Evolutionary conservation across 2,113 vertebrate genomes (phyloP), one percentile per base, ranked within the genome.

Genomic region (Alces alces): DNA sequence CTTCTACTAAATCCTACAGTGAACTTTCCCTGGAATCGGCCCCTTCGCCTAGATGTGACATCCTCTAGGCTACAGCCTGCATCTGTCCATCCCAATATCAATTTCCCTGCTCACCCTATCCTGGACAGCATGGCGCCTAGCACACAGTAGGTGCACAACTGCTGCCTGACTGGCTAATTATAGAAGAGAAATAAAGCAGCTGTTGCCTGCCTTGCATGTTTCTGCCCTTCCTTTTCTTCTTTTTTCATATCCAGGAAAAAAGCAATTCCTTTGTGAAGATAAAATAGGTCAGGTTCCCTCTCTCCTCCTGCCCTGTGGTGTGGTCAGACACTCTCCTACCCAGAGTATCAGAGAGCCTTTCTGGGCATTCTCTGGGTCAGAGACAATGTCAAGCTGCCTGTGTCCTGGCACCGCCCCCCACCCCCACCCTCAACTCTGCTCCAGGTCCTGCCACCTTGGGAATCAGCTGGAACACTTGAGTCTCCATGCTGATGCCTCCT

Each of bases 251-350:
- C 47, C 92, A 95, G 76, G 89, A 93, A 88, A 88, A 95, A 94
- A 91, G 55, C 54, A 78, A 54, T 70, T 95, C 82, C 87, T 86
- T 64, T 80, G 92, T 96, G 82, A 91, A 91, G 94, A 95, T 73
- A 96, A 98, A 98, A 89, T 97, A 96, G 97, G 97, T 97, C 98
- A 98, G 50, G 52, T 55, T 91, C 60, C 97, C 47, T 96, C 79
- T 60, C 80, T 93, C 85, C 23, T 76, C 87, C 45, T 61, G 93
- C 30, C 90, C 91, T 93, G 78, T 93, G 91, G 50, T 98, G 86
- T 95, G 88, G 82, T 86, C 83, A 92, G 57, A 45, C 36, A 86
- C n/a, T 50, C 80, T 86, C 86, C 80, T 45, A 9, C 91, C 85
- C 91, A 80, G 91, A 27, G 92, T 79, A 43, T 93, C 93, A 96